Evolutionary conservation across 2,113 vertebrate species (phyloP).

Genomic region (Ploceus nigricollis): DNA sequence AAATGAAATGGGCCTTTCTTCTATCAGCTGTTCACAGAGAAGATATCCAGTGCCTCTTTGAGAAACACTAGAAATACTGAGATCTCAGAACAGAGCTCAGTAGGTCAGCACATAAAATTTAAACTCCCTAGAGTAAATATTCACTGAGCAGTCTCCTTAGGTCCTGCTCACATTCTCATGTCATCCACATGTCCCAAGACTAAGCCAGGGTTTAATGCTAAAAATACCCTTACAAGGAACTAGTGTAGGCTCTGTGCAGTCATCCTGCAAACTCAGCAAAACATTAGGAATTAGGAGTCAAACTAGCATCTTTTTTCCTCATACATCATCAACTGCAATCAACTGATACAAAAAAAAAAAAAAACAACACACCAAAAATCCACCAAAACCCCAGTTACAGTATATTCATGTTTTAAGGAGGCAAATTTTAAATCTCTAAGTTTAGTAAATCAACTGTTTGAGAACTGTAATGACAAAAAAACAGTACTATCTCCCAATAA

Average conservation of each 20-base stretch:
- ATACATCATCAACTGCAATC: background rate
- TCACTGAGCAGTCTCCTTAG: background rate
- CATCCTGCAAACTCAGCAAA: background rate
- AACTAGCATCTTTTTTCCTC: background rate
- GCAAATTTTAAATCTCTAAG: background rate
- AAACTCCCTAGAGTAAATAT: background rate
- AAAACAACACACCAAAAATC: background rate
- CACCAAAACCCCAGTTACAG: background rate
- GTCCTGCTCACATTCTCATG: conserved; percentile 2
- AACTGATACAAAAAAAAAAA: background rate
- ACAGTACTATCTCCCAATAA: background rate
- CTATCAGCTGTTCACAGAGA: conserved; percentile 35
- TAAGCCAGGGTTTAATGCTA: background rate
- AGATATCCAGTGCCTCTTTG: background rate
- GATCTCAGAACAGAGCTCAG: background rate
- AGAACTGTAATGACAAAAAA: background rate
- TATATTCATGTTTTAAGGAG: background rate
- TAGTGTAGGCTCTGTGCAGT: background rate
- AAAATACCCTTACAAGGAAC: background rate
- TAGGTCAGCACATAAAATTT: background rate
- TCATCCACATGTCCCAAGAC: background rate
- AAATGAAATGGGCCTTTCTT: conserved; percentile 41
- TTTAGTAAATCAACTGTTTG: background rate
- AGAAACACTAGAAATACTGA: background rate
- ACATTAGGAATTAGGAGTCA: background rate